phyloP scores from a whole-genome alignment of 1,140 invertebrate species.

The Wiebesia pumilae region DNA sequence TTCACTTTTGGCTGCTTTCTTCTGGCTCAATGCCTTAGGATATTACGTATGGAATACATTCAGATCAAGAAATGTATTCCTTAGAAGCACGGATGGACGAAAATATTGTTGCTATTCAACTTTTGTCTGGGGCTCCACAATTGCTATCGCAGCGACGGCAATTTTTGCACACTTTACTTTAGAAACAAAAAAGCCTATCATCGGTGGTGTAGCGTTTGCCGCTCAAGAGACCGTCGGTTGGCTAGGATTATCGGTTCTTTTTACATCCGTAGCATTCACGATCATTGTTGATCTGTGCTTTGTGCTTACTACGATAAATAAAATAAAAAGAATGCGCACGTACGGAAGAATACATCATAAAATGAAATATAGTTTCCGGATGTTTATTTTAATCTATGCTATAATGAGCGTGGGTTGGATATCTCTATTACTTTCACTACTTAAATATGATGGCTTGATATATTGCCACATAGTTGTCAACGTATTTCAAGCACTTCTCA shows the following conservation, averaged over 20 bases:
- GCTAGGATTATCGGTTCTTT: slow-evolving; percentile 86
- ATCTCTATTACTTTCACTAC: slow-evolving; percentile 83
- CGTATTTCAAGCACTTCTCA: slow-evolving; percentile 81
- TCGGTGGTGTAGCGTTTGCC: slow-evolving; percentile 60
- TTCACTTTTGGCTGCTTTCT: slow-evolving; percentile 85
- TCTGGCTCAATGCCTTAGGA: slow-evolving; percentile 88
- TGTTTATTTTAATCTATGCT: slow-evolving; percentile 84
- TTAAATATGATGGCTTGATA: slow-evolving; percentile 81
- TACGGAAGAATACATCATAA: slow-evolving; percentile 90
- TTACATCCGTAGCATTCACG: slow-evolving; percentile 85
- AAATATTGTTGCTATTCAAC: slow-evolving; percentile 91
- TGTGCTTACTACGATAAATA: slow-evolving; percentile 84
- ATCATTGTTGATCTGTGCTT: slow-evolving; percentile 87
- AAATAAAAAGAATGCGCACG: slow-evolving; percentile 85
- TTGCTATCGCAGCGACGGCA: slow-evolving; percentile 81
- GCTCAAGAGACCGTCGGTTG: slow-evolving; percentile 78
- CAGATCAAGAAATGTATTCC: slow-evolving; percentile 87
- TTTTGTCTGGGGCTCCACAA: slow-evolving; percentile 85
- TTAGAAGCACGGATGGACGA: slow-evolving; percentile 86
- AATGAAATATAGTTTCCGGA: slow-evolving; percentile 87
- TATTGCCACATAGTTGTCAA: slow-evolving; percentile 85
- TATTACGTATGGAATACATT: slow-evolving; percentile 92
- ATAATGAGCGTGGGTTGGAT: slow-evolving; percentile 85
- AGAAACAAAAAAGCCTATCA: slow-evolving; percentile 78
- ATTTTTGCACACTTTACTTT: slow-evolving; percentile 87